Conservation (phyloP, 2,888 invertebrate species). For the Danaus chrysippus region DNA sequence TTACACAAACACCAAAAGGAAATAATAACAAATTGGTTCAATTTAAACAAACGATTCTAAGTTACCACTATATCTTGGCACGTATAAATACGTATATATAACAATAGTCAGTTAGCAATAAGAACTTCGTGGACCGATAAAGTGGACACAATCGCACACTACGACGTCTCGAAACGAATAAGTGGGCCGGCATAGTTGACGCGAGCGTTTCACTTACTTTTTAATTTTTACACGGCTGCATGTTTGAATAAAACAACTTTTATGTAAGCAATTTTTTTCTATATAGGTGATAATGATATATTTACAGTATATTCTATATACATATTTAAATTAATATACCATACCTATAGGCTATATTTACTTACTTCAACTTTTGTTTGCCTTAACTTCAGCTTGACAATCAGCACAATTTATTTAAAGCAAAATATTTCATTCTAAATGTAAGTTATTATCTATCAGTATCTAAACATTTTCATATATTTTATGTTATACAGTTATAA, state of each 20-base stretch:
- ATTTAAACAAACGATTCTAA: neutral
- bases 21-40: neutral
- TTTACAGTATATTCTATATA: too few relatives aligned
- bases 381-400: too few relatives aligned
- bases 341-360: too few relatives aligned
- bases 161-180: conserved; percentile 54
- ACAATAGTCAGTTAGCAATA: neutral
- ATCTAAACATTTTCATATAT: too few relatives aligned
- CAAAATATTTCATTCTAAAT: too few relatives aligned
- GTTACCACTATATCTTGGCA: conserved; percentile 1
- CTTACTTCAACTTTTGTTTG: too few relatives aligned
- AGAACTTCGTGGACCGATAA: conserved; percentile 24
- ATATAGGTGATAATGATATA: too few relatives aligned
- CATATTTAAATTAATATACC: too few relatives aligned
- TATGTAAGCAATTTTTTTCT: too few relatives aligned
- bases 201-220: conserved; percentile 37
- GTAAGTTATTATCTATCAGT: too few relatives aligned
- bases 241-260: neutral
- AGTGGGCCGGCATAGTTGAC: conserved; percentile 55
- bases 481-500: too few relatives aligned
- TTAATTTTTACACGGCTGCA: conserved; percentile 18
- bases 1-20: neutral
- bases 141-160: conserved; percentile 21
- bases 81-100: conserved; percentile 8
- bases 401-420: too few relatives aligned